phyloP scores from a whole-genome alignment of 2,797 vertebrate species.

The Micrastur ruficollis region DNA sequence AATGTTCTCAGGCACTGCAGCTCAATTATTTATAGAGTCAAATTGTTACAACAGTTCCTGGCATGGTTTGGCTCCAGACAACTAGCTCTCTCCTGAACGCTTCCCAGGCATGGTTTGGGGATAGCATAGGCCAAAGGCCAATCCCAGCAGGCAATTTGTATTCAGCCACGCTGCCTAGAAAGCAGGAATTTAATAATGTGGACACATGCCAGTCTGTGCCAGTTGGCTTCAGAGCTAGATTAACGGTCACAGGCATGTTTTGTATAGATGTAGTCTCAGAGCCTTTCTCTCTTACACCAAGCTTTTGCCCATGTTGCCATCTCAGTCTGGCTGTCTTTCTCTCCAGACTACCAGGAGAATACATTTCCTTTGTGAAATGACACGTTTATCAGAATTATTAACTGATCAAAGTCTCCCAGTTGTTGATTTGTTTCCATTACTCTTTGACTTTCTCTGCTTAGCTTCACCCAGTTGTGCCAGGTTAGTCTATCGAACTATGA shows the following conservation, averaged over 20 bases:
- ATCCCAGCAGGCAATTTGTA: slow-evolving; percentile 23
- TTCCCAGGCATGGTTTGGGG: slow-evolving; percentile 8
- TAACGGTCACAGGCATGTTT: not conserved
- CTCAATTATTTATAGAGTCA: slow-evolving; percentile 34
- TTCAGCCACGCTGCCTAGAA: slow-evolving; percentile 22
- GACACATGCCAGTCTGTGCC: not conserved
- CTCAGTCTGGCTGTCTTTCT: not conserved
- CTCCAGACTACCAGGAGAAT: not conserved
- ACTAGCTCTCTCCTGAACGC: not conserved
- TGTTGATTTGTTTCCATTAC: not conserved
- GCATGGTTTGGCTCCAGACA: not conserved
- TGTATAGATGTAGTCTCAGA: not conserved
- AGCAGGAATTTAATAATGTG: slow-evolving; percentile 39
- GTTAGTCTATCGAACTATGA: not conserved
- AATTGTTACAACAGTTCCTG: slow-evolving; percentile 2
- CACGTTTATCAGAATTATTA: not conserved
- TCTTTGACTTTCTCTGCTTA: not conserved
- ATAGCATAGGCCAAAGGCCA: slow-evolving; percentile 51
- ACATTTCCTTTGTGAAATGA: not conserved
- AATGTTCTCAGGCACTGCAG: not conserved
- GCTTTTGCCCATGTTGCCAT: not conserved
- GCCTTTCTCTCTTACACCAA: not conserved
- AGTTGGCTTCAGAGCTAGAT: slow-evolving; percentile 10
- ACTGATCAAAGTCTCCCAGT: not conserved
- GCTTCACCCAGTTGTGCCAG: not conserved